Evolutionary conservation across 2,888 invertebrate species (phyloP).

Genomic region (Strigamia crassipes): DNA sequence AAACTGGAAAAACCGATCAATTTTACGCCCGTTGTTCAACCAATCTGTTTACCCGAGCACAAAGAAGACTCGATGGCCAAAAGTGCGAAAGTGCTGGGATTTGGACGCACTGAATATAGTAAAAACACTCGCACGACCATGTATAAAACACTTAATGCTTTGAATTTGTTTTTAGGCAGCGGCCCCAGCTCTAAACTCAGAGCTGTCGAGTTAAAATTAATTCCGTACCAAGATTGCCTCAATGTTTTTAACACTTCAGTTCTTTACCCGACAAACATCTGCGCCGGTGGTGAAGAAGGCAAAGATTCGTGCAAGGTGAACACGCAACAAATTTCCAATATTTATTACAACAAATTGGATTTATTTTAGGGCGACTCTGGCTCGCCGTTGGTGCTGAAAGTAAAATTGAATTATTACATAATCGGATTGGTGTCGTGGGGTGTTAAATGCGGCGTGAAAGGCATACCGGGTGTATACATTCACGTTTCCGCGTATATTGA

Average conservation of each 20-base stretch:
- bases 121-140: background rate
- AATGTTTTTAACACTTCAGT: background rate
- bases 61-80: background rate
- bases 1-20: background rate
- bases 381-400: background rate
- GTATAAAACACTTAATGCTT: too few species aligned
- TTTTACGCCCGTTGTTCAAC: background rate
- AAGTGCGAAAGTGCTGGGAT: background rate
- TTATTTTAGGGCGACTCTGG: background rate
- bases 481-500: background rate
- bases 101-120: background rate
- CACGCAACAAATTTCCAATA: background rate
- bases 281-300: background rate
- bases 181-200: background rate
- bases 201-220: background rate
- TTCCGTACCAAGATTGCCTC: background rate
- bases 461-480: background rate
- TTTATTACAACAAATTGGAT: background rate
- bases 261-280: background rate
- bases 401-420: background rate
- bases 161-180: background rate
- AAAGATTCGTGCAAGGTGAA: constrained; percentile 33
- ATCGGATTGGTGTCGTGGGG: background rate
- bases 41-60: background rate
- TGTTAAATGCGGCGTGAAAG: background rate